Evolutionary conservation across 2,888 invertebrate species (phyloP).

Genomic region (Drosophila kanekoi): DNA sequence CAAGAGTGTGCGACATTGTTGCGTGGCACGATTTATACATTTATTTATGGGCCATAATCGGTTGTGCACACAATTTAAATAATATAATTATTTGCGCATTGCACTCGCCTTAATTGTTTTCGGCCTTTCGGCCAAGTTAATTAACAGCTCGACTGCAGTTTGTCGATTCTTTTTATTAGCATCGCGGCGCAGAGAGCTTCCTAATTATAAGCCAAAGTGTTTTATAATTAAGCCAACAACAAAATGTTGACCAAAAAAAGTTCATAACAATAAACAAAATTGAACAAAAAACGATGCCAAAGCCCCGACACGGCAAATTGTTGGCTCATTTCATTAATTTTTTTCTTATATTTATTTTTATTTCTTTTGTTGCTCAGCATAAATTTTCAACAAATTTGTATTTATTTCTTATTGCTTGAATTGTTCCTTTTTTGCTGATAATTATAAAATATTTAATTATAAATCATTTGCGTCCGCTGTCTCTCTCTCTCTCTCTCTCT

Average conservation of each 20-base stretch:
- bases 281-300: constrained; percentile 18
- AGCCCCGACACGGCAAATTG: constrained; percentile 23
- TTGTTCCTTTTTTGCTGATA: constrained; percentile 52
- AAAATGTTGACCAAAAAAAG: constrained; percentile 2
- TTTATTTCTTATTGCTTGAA: constrained; percentile 40
- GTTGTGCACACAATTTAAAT: constrained; percentile 44
- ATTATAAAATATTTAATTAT: constrained; percentile 80
- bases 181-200: constrained; percentile 48
- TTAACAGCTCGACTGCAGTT: constrained; percentile 60
- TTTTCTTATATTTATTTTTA: not conserved
- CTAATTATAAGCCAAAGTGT: constrained; percentile 55
- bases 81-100: constrained; percentile 46
- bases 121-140: constrained; percentile 51
- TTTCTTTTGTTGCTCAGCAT: constrained; percentile 51
- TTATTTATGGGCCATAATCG: constrained; percentile 44
- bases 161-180: constrained; percentile 59
- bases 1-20: constrained; percentile 52
- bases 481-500: not conserved
- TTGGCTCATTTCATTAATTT: constrained; percentile 46
- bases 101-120: constrained; percentile 41
- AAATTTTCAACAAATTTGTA: constrained; percentile 58
- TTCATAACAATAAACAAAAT: constrained; percentile 7
- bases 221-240: constrained; percentile 58
- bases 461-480: constrained; percentile 67
- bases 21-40: constrained; percentile 42